phyloP scores from a whole-genome alignment of 2,797 vertebrate genomes.

The Rachycentron canadum region DNA sequence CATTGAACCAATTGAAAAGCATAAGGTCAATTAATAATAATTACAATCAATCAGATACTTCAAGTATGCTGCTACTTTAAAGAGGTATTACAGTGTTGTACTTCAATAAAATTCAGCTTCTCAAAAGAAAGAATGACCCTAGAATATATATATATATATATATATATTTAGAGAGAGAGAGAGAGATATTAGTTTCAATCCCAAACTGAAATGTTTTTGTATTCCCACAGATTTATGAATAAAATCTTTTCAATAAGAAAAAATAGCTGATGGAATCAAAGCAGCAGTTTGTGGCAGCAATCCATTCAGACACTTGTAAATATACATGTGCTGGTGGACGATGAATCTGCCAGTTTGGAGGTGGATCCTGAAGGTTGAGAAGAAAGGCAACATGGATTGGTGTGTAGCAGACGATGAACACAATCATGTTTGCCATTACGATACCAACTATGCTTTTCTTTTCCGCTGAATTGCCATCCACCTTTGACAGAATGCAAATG shows the following conservation, averaged over 20 bases:
- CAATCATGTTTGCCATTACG: slow-evolving; percentile 83
- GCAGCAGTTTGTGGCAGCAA: slow-evolving; percentile 88
- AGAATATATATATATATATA: too few species aligned
- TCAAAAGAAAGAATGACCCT: not conserved
- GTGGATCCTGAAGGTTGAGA: not conserved
- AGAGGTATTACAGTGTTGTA: not conserved
- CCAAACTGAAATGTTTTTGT: not conserved
- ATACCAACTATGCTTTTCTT: slow-evolving; percentile 70
- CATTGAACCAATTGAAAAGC: not conserved
- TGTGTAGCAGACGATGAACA: slow-evolving; percentile 88
- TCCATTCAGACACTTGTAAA: slow-evolving; percentile 71
- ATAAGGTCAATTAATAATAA: too few species aligned
- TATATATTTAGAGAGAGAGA: too few species aligned
- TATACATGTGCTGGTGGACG: not conserved
- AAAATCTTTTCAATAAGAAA: slow-evolving; percentile 81
- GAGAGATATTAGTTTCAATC: too few species aligned
- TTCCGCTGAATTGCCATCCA: slow-evolving; percentile 17
- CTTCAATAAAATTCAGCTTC: not conserved
- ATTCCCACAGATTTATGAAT: slow-evolving; percentile 9
- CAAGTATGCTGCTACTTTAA: not conserved
- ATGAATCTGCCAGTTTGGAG: fast-evolving
- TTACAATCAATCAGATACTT: not conserved
- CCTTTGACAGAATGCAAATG: slow-evolving; percentile 68
- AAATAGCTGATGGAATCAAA: slow-evolving; percentile 88
- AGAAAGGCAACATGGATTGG: slow-evolving; percentile 81